Percentiles rank a stretch among this genome's conserved stretches.
These are phyloP conservation scores for Campopleginae sp. DNA, from an alignment of 2,888 invertebrate species.

Conservation along the genomic window DNA sequence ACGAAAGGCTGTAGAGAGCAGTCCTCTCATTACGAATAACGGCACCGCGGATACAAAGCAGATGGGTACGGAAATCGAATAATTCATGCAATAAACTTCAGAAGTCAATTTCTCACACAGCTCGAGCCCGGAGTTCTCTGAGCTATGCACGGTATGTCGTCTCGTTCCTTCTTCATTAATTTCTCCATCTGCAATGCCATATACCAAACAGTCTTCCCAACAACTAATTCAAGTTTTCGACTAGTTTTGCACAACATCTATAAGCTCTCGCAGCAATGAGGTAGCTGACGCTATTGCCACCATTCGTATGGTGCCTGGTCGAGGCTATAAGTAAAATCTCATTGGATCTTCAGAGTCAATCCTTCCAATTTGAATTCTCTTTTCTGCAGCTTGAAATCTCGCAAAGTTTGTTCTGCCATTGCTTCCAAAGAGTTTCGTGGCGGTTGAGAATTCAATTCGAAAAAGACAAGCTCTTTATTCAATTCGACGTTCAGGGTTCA, in stretches of 20 bases:
- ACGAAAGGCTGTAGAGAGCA: not conserved
- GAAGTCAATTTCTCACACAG: slow-evolving; percentile 47
- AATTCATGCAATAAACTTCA: slow-evolving; percentile 28
- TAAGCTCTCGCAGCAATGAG: slow-evolving; percentile 67
- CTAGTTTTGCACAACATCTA: slow-evolving; percentile 67
- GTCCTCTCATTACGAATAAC: slow-evolving; percentile 10
- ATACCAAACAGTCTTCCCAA: slow-evolving; percentile 69
- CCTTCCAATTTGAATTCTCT: slow-evolving; percentile 28
- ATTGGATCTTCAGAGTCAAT: slow-evolving; percentile 42
- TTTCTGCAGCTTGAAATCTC: slow-evolving; percentile 1
- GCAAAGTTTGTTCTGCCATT: slow-evolving; percentile 5
- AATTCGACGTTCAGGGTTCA: not conserved
- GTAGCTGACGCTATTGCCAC: slow-evolving; percentile 67
- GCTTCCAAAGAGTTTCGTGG: slow-evolving; percentile 8
- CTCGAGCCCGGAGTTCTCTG: slow-evolving; percentile 22
- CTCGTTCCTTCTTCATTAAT: slow-evolving; percentile 35
- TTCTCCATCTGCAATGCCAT: slow-evolving; percentile 56
- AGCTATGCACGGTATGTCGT: slow-evolving; percentile 24
- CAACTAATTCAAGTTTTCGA: slow-evolving; percentile 79
- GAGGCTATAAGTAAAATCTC: slow-evolving; percentile 9
- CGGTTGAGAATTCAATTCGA: not conserved
- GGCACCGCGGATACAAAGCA: not conserved
- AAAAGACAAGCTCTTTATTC: slow-evolving; percentile 11
- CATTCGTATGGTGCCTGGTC: slow-evolving; percentile 43
- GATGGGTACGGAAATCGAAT: slow-evolving; percentile 35